Conservation (phyloP, 2,888 invertebrate genomes). For the Platycheirus rosarum region DNA sequence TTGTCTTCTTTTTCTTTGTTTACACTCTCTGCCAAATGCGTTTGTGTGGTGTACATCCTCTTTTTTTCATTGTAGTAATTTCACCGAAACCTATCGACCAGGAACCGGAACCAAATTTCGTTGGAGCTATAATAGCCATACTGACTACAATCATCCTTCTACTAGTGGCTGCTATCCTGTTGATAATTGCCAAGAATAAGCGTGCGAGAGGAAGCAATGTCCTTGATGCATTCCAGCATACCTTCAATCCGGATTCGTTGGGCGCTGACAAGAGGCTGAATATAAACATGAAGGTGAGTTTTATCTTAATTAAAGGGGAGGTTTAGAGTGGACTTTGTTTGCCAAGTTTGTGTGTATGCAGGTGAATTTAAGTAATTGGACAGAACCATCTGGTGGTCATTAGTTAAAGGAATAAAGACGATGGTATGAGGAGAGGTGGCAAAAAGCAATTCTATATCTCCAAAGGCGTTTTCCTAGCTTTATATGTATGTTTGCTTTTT, state of each 20-base stretch:
- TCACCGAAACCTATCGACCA: constrained; percentile 84
- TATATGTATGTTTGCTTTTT: too few species aligned
- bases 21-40: constrained; percentile 16
- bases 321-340: not conserved
- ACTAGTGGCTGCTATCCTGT: constrained; percentile 87
- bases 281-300: constrained; percentile 82
- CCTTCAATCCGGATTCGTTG: constrained; percentile 82
- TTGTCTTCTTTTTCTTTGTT: constrained; percentile 28
- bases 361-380: constrained; percentile 14
- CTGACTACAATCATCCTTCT: constrained; percentile 89
- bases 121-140: constrained; percentile 87
- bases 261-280: constrained; percentile 83
- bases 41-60: constrained; percentile 42
- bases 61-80: constrained; percentile 78
- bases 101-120: constrained; percentile 85
- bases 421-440: not conserved
- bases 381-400: constrained; percentile 30
- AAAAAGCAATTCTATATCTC: not conserved
- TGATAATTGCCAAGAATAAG: constrained; percentile 87
- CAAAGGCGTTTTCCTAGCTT: too few species aligned
- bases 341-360: not conserved
- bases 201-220: constrained; percentile 82
- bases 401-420: not conserved
- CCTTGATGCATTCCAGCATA: constrained; percentile 82
- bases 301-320: constrained; percentile 36